These are phyloP conservation scores for Neosilurus hyrtlii DNA, from an alignment of 2,797 vertebrate genomes.

Conservation along the genomic window DNA sequence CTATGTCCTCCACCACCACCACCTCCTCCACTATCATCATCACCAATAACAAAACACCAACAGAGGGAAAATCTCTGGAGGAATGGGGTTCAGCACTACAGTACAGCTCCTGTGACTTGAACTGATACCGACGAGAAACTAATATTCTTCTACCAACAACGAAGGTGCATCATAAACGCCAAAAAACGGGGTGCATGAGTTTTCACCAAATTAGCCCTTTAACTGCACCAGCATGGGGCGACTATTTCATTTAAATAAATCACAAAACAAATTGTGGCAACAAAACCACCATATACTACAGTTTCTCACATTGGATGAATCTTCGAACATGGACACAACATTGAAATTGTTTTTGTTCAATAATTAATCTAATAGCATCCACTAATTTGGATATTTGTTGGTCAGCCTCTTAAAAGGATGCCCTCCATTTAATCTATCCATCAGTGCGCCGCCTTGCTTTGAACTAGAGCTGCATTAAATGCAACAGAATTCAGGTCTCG, in stretches of 20 bases:
- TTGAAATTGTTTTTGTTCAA: not conserved
- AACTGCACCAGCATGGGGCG: not conserved
- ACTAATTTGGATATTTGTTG: not conserved
- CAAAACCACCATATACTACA: not conserved
- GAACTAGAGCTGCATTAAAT: constrained; percentile 15
- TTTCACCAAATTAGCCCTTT: not conserved
- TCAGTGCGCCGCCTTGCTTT: not conserved
- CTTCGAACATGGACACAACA: not conserved
- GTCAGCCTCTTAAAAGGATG: not conserved
- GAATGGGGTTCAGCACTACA: not conserved
- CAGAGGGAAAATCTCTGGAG: not conserved
- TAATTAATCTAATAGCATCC: constrained; percentile 1
- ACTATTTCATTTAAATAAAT: not conserved
- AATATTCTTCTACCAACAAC: not conserved
- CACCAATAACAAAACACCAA: not conserved
- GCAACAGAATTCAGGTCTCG: constrained; percentile 2
- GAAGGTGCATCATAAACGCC: not conserved
- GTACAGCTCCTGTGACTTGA: too few species aligned
- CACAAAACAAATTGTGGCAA: not conserved
- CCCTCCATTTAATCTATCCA: constrained; percentile 18
- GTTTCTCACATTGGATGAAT: not conserved
- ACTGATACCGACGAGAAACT: too few species aligned
- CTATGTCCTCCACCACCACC: not conserved
- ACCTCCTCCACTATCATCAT: not conserved
- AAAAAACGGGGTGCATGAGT: not conserved